Conservation (phyloP, 2,113 vertebrate species). For the Poeciliopsis retropinna region DNA sequence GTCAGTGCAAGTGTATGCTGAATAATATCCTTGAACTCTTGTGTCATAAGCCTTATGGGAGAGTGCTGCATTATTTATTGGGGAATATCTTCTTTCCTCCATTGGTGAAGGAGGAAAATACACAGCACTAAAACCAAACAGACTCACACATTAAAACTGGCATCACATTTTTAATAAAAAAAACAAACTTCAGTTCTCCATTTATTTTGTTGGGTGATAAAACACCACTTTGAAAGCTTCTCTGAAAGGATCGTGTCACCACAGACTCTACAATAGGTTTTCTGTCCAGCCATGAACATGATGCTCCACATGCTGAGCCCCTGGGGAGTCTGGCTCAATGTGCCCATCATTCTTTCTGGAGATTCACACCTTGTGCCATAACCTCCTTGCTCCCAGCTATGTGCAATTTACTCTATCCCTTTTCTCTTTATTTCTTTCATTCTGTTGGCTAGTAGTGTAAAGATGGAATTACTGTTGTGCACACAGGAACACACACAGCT, state of each 20-base stretch:
- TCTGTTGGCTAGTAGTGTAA: not conserved
- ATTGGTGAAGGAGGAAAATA: not conserved
- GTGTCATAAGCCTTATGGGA: not conserved
- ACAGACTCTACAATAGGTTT: conserved; percentile 56
- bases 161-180: conserved; percentile 21
- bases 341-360: conserved; percentile 56
- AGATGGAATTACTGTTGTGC: not conserved
- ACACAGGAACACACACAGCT: not conserved
- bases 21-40: not conserved
- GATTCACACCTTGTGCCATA: conserved; percentile 50
- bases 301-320: conserved; percentile 50
- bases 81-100: not conserved
- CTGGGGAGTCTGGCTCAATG: conserved; percentile 52
- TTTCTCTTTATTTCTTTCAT: conserved; percentile 15
- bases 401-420: conserved; percentile 33
- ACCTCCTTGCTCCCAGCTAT: conserved; percentile 45
- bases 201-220: conserved; percentile 35
- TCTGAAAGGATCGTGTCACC: conserved; percentile 43
- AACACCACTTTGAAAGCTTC: conserved; percentile 34
- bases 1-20: not conserved
- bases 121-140: not conserved
- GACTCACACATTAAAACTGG: conserved; percentile 8
- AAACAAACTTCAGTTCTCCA: conserved; percentile 12
- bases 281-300: conserved; percentile 51
- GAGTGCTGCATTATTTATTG: not conserved